These are phyloP conservation scores for Dryobota labecula DNA, from an alignment of 2,888 invertebrate genomes.

Conservation along the genomic window DNA sequence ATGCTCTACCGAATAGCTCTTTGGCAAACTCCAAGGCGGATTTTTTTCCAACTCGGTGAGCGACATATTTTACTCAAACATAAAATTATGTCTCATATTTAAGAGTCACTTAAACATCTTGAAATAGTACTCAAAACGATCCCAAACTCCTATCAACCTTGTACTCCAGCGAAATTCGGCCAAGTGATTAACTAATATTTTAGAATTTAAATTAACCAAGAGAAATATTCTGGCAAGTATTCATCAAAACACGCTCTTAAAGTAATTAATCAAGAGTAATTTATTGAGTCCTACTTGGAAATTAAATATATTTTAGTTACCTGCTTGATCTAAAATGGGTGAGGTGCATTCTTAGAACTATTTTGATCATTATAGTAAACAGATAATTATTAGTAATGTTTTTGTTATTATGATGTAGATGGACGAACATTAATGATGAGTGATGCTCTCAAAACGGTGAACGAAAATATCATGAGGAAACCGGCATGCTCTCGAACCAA, in stretches of 20 bases:
- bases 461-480: too few relatives aligned
- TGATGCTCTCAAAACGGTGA: too few relatives aligned
- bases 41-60: not conserved
- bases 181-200: constrained; percentile 42
- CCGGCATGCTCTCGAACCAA: too few relatives aligned
- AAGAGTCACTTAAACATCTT: not conserved
- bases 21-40: not conserved
- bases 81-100: not conserved
- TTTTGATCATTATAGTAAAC: constrained; percentile 6
- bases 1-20: not conserved
- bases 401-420: constrained; percentile 4
- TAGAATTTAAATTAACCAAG: constrained; percentile 39
- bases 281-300: constrained; percentile 41
- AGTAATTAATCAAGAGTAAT: constrained; percentile 54
- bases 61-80: not conserved
- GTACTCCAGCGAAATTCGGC: constrained; percentile 2
- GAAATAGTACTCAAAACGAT: constrained; percentile 24
- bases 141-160: constrained; percentile 7
- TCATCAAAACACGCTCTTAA: constrained; percentile 42
- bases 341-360: constrained; percentile 5
- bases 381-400: not conserved
- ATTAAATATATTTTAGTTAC: constrained; percentile 10
- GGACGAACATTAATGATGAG: too few relatives aligned
- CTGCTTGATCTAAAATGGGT: not conserved
- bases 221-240: constrained; percentile 38